A percentile compares a stretch with the other conserved stretches of the same genome.
These are phyloP conservation scores for Taphrorychus bicolor DNA, from an alignment of 2,888 invertebrate genomes.

Conservation along the genomic window DNA sequence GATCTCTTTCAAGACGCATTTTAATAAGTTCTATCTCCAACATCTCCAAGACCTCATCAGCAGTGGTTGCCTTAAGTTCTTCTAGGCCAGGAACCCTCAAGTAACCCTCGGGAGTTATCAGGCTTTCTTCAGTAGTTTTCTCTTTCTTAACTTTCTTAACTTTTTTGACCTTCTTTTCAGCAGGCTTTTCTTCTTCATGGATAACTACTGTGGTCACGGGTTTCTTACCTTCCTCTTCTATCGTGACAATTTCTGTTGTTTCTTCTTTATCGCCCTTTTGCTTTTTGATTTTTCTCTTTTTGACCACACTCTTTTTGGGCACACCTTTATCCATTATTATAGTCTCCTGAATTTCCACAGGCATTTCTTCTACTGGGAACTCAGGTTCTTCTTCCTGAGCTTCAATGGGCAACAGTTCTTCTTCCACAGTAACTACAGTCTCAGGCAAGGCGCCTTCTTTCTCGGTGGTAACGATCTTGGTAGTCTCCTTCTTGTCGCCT, in stretches of 20 bases:
- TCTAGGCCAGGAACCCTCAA: slow-evolving; percentile 49
- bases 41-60: slow-evolving; percentile 42
- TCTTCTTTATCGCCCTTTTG: slow-evolving; percentile 55
- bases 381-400: slow-evolving; percentile 50
- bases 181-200: slow-evolving; percentile 30
- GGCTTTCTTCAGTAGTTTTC: slow-evolving; percentile 41
- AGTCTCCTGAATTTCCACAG: slow-evolving; percentile 45
- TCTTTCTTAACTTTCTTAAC: slow-evolving; percentile 40
- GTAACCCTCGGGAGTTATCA: slow-evolving; percentile 46
- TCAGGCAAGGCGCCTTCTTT: slow-evolving; percentile 49
- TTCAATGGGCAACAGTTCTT: slow-evolving; percentile 51
- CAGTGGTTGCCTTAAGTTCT: slow-evolving; percentile 34
- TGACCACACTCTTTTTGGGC: slow-evolving; percentile 42
- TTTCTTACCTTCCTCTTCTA: slow-evolving; percentile 49
- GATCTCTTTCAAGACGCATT: slow-evolving; percentile 47
- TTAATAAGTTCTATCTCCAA: slow-evolving; percentile 51
- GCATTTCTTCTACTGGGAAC: slow-evolving; percentile 48
- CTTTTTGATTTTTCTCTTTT: slow-evolving; percentile 46
- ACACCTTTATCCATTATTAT: slow-evolving; percentile 43
- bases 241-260: slow-evolving; percentile 55
- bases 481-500: slow-evolving; percentile 53
- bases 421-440: slow-evolving; percentile 47
- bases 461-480: slow-evolving; percentile 52
- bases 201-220: slow-evolving; percentile 46
- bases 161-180: slow-evolving; percentile 45